Conservation (phyloP, 2,888 invertebrate species). For the Apodemia duryi region DNA sequence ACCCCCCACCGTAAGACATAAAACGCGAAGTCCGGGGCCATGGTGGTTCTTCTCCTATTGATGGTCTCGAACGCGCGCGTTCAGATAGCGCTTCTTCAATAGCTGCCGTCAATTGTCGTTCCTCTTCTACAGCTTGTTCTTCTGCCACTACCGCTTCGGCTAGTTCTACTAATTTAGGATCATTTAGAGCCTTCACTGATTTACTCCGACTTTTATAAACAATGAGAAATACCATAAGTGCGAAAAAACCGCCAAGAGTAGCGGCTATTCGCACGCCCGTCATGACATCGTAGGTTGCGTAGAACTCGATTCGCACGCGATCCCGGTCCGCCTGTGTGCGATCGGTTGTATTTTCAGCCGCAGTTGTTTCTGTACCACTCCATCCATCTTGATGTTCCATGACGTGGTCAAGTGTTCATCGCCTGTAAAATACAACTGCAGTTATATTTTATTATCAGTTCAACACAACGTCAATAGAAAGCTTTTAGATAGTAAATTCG, state of each 20-base stretch:
- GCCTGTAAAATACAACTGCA: conserved; percentile 53
- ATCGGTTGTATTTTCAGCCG: conserved; percentile 59
- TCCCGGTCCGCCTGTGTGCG: conserved; percentile 79
- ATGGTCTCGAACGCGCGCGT: conserved; percentile 72
- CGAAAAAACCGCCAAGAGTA: conserved; percentile 94
- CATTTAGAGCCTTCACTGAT: conserved; percentile 85
- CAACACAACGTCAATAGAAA: conserved; percentile 19
- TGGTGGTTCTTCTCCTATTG: conserved; percentile 84
- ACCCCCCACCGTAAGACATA: conserved; percentile 79
- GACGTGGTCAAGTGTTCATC: conserved; percentile 70
- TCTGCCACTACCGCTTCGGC: conserved; percentile 87
- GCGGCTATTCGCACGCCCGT: conserved; percentile 95
- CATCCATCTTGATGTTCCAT: conserved; percentile 72
- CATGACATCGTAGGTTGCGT: conserved; percentile 95
- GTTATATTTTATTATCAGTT: conserved; percentile 14
- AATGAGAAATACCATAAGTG: conserved; percentile 93
- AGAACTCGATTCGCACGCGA: conserved; percentile 88
- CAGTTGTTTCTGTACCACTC: conserved; percentile 54
- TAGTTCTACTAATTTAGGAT: conserved; percentile 89
- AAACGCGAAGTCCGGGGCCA: conserved; percentile 66
- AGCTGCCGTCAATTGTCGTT: conserved; percentile 86
- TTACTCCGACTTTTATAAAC: conserved; percentile 93
- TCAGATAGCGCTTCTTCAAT: conserved; percentile 82
- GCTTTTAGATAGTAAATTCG: conserved; percentile 31
- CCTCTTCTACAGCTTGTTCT: conserved; percentile 84